phyloP scores from a whole-genome alignment of 1,140 invertebrate species.

The Paramacrobiotus metropolitanus region DNA sequence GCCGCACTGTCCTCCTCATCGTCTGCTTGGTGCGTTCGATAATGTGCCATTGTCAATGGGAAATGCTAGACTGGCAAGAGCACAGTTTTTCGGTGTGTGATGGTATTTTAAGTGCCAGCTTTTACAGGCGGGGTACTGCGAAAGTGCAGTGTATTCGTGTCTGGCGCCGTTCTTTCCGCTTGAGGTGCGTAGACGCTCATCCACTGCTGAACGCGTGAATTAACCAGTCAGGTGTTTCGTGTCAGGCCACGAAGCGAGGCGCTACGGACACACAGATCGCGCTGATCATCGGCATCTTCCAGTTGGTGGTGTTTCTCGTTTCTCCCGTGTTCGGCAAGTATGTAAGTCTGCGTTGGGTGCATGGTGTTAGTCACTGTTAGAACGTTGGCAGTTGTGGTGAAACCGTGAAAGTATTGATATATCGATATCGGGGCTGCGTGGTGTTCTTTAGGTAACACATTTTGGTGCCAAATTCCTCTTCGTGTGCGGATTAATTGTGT shows the following conservation, averaged over 20 bases:
- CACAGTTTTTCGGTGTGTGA: too few relatives aligned
- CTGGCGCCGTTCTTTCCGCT: background rate
- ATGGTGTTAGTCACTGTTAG: too few relatives aligned
- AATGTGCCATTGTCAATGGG: too few relatives aligned
- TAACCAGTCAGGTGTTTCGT: background rate
- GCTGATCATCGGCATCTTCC: constrained; percentile 71
- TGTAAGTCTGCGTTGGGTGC: constrained; percentile 5
- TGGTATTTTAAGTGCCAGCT: too few relatives aligned
- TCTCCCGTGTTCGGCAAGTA: background rate
- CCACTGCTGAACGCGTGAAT: too few relatives aligned
- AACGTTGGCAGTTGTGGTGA: too few relatives aligned
- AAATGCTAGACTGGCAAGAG: too few relatives aligned
- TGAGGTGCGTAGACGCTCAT: background rate
- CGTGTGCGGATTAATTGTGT: constrained; percentile 59
- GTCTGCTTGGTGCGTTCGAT: too few relatives aligned
- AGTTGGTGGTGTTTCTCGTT: constrained; percentile 59
- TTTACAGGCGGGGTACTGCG: too few relatives aligned
- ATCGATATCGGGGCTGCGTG: background rate
- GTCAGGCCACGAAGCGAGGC: constrained; percentile 56
- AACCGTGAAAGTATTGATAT: too few relatives aligned
- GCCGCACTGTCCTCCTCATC: too few relatives aligned
- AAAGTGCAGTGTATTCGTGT: background rate
- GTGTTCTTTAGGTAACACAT: constrained; percentile 34
- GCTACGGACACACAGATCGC: constrained; percentile 63
- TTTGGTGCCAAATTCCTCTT: constrained; percentile 63